These are phyloP conservation scores for Clunio marinus DNA, from an alignment of 2,888 invertebrate genomes.

Conservation along the genomic window DNA sequence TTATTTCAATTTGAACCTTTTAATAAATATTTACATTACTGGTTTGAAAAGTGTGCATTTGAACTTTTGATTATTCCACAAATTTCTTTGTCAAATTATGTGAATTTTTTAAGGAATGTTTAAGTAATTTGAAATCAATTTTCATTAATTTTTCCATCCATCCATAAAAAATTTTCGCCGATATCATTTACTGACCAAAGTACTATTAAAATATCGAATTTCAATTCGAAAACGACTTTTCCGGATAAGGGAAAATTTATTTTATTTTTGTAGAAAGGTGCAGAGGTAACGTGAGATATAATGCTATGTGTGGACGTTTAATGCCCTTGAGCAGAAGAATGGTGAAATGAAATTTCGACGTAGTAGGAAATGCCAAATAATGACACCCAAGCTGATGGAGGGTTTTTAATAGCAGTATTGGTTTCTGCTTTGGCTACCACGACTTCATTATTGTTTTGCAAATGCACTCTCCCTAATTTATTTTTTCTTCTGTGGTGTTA, in stretches of 20 bases:
- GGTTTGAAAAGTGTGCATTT: no score
- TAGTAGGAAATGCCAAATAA: slow-evolving; percentile 3
- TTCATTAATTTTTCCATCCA: no score
- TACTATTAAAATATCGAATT: slow-evolving; percentile 11
- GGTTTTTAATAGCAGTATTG: slow-evolving; percentile 1
- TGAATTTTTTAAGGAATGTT: no score
- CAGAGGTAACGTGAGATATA: slow-evolving; percentile 4
- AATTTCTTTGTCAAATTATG: no score
- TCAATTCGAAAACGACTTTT: not conserved
- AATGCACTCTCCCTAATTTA: not conserved
- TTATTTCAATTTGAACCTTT: slow-evolving; percentile 30
- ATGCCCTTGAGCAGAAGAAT: not conserved
- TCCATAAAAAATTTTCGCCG: no score
- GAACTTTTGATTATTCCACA: no score
- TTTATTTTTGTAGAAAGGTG: not conserved
- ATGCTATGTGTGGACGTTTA: not conserved
- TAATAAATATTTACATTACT: no score
- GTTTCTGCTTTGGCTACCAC: not conserved
- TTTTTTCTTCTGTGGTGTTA: slow-evolving; percentile 15
- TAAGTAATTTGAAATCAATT: no score
- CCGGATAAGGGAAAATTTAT: not conserved
- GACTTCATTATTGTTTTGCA: not conserved
- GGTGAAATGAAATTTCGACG: not conserved
- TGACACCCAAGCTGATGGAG: not conserved
- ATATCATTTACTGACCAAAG: no score